Evolutionary conservation across 2,113 vertebrate species (phyloP), one percentile per base, ranked within the genome.

Genomic region (Panurus biarmicus): DNA sequence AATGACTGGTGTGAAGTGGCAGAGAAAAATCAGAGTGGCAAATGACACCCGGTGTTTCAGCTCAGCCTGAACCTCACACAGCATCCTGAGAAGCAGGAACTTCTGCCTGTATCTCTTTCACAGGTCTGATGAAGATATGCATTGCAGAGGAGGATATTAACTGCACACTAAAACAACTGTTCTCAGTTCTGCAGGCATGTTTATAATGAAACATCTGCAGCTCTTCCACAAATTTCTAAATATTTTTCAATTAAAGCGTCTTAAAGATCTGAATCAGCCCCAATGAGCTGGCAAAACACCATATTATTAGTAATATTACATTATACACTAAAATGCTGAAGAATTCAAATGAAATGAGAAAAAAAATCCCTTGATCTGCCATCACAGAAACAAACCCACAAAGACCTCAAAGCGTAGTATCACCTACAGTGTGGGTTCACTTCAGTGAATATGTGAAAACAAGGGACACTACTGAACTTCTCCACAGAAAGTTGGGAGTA

Each of bases 151-250:
- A 77, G 40, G 36, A 45, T 44, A 72, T 15, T 57, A 89, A 90
- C 35, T 64, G 47, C 28, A 48, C 28, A 48, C 21, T 61, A n/a
- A 38, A 84, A 35, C 54, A 86, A 93, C 44, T 35, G n/a, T 48
- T 89, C 58, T 85, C 35, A 89, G 75, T 28, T 67, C 65, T 66
- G 40, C 56, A 56, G 2, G 33, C 65, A 12, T 85, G 67, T 74
- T 91, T 91, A 48, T 73, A 88, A 70, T 64, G 67, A 90, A 93
- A 90, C 75, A 93, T 24, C 85, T 83, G 75, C 60, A 91, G 78
- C 31, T 90, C 35, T 95, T 87, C 40, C 47, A 91, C 51, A 85
- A 84, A 83, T 48, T 54, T 86, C 71, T 88, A 58, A 84, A 57
- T 90, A 80, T 80, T 94, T 91, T 93, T 71, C 71, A 90, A 50